A percentile compares a stretch with the other conserved stretches of the same genome.
These are phyloP conservation scores for Scrobipalpa costella DNA, from an alignment of 2,888 invertebrate genomes.

Conservation along the genomic window DNA sequence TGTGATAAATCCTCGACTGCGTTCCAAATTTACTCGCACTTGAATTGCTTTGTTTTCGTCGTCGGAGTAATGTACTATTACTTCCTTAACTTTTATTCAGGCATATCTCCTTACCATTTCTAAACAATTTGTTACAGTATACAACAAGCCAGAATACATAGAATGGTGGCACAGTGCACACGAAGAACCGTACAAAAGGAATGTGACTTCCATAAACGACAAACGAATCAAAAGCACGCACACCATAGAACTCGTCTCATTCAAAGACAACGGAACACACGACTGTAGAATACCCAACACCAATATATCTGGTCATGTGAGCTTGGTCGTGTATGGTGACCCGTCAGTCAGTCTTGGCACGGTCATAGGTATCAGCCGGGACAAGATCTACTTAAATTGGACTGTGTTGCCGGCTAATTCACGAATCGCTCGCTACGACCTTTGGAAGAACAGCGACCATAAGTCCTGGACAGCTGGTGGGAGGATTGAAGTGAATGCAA, in stretches of 20 bases:
- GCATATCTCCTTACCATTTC: too few species aligned
- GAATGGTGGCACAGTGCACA: slow-evolving; percentile 60
- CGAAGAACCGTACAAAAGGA: slow-evolving; percentile 23
- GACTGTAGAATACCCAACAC: slow-evolving; percentile 60
- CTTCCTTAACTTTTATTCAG: too few species aligned
- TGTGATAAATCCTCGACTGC: too few species aligned
- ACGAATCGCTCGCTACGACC: slow-evolving; percentile 80
- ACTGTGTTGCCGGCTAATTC: slow-evolving; percentile 89
- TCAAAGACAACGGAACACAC: slow-evolving; percentile 86
- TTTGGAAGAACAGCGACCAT: slow-evolving; percentile 32
- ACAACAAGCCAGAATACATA: slow-evolving; percentile 54
- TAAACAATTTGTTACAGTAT: slow-evolving; percentile 9
- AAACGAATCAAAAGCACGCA: slow-evolving; percentile 79
- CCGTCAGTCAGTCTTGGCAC: slow-evolving; percentile 87
- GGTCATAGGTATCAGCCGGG: slow-evolving; percentile 87
- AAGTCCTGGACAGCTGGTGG: slow-evolving; percentile 37
- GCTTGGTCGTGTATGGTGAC: slow-evolving; percentile 83
- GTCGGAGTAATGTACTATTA: too few species aligned
- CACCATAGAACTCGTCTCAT: slow-evolving; percentile 57
- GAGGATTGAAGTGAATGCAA: slow-evolving; percentile 83
- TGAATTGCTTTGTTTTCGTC: too few species aligned
- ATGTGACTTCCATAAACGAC: slow-evolving; percentile 21
- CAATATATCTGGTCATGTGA: slow-evolving; percentile 66
- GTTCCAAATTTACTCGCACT: too few species aligned
- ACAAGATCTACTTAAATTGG: slow-evolving; percentile 91